Percentiles rank a stretch among this genome's conserved stretches.
Conservation (phyloP, 2,113 vertebrate species). For the Leptobrachium ailaonicum region DNA sequence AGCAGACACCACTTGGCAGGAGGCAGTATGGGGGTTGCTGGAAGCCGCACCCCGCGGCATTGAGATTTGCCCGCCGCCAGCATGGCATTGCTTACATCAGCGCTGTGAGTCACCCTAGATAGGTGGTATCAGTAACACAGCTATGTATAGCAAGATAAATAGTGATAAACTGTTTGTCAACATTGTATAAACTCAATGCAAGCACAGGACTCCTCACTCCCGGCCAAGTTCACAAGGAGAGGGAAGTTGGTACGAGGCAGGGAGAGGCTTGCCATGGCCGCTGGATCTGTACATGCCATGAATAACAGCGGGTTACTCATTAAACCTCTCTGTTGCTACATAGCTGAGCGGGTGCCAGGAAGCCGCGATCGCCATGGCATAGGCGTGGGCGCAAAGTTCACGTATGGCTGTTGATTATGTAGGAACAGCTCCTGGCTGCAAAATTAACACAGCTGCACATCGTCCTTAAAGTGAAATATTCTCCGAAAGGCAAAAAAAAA, state of each 20-base stretch:
- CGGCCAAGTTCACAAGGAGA: constrained; percentile 19
- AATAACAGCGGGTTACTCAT: constrained; percentile 64
- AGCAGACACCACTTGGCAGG: constrained; percentile 44
- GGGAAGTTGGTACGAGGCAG: constrained; percentile 25
- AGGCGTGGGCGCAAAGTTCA: constrained; percentile 53
- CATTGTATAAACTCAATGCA: constrained; percentile 52
- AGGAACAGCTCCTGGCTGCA: neutral
- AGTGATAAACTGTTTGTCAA: constrained; percentile 44
- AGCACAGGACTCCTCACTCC: constrained; percentile 11
- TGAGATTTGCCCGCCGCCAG: constrained; percentile 50
- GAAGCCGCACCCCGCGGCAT: constrained; percentile 40
- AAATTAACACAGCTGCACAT: neutral
- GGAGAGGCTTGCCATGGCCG: constrained; percentile 48
- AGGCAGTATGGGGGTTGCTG: constrained; percentile 18
- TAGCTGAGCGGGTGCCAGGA: constrained; percentile 54
- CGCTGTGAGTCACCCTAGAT: constrained; percentile 44
- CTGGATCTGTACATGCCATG: constrained; percentile 56
- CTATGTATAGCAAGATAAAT: constrained; percentile 52
- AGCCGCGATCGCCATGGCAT: constrained; percentile 33
- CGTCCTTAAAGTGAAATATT: neutral
- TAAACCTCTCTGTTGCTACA: constrained; percentile 51
- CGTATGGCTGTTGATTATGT: constrained; percentile 14
- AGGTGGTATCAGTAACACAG: constrained; percentile 48
- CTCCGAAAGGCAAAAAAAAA: neutral
- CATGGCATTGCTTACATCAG: constrained; percentile 42